Evolutionary conservation across 2,113 vertebrate species (phyloP), one percentile per base, ranked within the genome.

Genomic region (Ceyx margarethae): DNA sequence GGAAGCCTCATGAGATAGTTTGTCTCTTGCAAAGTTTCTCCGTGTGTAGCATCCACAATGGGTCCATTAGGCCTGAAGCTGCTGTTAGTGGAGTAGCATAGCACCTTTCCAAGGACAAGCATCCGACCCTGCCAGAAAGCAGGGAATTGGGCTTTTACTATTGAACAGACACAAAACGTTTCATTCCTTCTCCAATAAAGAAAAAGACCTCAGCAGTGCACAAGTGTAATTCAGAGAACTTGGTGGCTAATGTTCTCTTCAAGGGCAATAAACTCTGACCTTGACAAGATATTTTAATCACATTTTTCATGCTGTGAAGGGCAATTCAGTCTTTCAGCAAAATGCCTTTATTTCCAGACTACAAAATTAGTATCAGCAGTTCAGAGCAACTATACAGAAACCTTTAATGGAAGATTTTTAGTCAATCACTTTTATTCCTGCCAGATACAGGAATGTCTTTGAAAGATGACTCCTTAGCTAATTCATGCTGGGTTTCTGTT

Each of bases 201-300:
- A 35, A 82, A 56, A 82, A 28, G 18, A 2, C 51, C 16, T 65
- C 42, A 81, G 16, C 31, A 58, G 42, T 31, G 69, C 42, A 58
- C 19, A 75, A 5, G 23, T 93, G 50, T 66, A 79, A 79, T 77
- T 87, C 62, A 73, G 58, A 9, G 50, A 89, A 82, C 50, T 22
- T 46, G 42, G 56, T 87, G 37, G 53, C 22, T 90, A 62, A 79
- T 79, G 37, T 81, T 90, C 66, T 84, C 33, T 84, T 94, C 88
- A 84, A 88, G 73, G 84, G 25, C 71, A 93, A 79, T 89, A 95
- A 92, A 91, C 25, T 87, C 69, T n/a, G 50, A 91, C 83, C 62
- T 87, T 89, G 73, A 16, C 37, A 81, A 37, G 25, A 31, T 89
- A 65, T 72, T 92, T 90, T 68, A 90, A 79, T 76, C 37, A 58